Evolutionary conservation across 2,888 invertebrate genomes (phyloP), one percentile per base, ranked within the genome.

Genomic region (Aelia acuminata): DNA sequence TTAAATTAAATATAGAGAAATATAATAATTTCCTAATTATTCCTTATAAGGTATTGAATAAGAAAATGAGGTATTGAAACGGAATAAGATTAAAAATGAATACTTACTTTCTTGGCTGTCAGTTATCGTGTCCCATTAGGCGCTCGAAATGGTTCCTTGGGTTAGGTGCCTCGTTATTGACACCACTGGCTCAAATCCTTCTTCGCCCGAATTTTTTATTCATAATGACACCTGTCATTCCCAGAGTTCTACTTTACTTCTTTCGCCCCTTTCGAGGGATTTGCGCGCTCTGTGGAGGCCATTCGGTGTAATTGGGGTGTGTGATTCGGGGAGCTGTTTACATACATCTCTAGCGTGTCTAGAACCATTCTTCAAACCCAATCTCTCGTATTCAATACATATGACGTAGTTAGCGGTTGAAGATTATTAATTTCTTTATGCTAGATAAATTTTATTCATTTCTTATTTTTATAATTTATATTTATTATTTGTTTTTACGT

Each of bases 241-340:
- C 31, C 63, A 70, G 31, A 35, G 31, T 0, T 7, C 26, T 13
- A 26, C 26, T 26, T 4, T 26, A n/a, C 53, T 26, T 53, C 53
- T 57, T 57, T 26, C 26, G 26, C 35, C 15, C 63, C 63, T 70
- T n/a, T 20, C 31, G 20, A 35, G 63, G 35, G 63, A 70, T 70
- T 70, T 35, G 31, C 63, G 35, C 18, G 63, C 63, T 20, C 63
- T 35, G 18, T 18, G 31, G n/a, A 5, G 7, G 13, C 63, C 35
- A 70, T 70, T 70, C 35, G 20, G 63, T 70, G 63, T 70, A 70
- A 70, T 70, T 70, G 63, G 63, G 63, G 63, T 70, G 63, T 70
- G 35, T 70, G 63, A 70, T 70, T 70, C 63, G 63, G 7, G 31
- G 63, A 70, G 63, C 31, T 18, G 31, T 70, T 70, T 7, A 18